Evolutionary conservation across 2,113 vertebrate genomes (phyloP).

Genomic region (Leucosticte australis): DNA sequence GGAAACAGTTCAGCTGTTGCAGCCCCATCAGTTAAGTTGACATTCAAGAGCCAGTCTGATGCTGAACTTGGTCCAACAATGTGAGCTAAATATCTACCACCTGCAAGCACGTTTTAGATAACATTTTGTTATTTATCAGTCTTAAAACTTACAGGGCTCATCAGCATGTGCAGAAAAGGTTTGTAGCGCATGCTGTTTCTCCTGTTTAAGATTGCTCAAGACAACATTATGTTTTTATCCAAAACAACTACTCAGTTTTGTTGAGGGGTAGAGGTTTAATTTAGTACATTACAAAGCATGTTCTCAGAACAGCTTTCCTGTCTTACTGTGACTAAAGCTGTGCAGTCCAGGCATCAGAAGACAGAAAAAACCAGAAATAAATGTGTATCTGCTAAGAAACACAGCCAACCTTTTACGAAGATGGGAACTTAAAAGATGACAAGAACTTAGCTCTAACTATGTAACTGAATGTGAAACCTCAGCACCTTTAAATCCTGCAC

Average conservation of each 20-base stretch:
- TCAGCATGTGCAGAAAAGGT: neutral
- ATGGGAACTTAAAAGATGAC: neutral
- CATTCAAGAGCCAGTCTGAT: neutral
- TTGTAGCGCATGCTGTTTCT: neutral
- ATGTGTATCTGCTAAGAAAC: neutral
- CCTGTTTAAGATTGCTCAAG: slow-evolving; percentile 15
- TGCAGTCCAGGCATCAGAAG: neutral
- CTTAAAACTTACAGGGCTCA: neutral
- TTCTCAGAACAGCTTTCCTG: neutral
- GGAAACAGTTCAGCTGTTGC: neutral
- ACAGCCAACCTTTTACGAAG: neutral
- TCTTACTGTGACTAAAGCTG: fast-evolving
- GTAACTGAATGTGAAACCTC: neutral
- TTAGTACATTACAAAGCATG: neutral
- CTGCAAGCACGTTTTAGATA: neutral
- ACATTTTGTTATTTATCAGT: neutral
- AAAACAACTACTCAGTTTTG: neutral
- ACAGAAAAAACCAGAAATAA: neutral
- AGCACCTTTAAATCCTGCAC: neutral
- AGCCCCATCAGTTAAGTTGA: neutral
- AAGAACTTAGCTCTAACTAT: neutral
- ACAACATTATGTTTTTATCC: neutral
- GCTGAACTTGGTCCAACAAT: neutral
- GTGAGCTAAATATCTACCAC: neutral
- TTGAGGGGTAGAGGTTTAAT: neutral